Conservation (phyloP, 2,113 vertebrate genomes). For the Cyrtonyx montezumae region DNA sequence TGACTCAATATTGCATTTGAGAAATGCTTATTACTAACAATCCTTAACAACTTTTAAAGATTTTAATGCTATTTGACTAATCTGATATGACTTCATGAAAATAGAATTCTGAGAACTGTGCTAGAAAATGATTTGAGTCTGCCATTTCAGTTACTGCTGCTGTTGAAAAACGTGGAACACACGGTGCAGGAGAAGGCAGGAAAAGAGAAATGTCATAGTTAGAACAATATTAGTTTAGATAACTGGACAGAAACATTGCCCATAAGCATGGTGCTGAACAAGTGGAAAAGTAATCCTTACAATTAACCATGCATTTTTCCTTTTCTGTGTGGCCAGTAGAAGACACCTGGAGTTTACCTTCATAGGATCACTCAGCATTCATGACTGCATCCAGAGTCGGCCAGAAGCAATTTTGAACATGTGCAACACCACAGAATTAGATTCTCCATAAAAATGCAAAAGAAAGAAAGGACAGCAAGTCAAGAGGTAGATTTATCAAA, state of each 20-base stretch:
- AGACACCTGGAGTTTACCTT: background rate
- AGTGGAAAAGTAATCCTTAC: background rate
- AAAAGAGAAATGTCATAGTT: background rate
- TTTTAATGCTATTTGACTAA: background rate
- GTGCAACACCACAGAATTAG: background rate
- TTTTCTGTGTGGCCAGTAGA: background rate
- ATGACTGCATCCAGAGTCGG: background rate
- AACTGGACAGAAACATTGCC: background rate
- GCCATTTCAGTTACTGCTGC: background rate
- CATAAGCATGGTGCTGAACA: background rate
- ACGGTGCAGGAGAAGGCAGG: background rate
- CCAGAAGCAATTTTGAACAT: accelerated
- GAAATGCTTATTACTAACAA: background rate
- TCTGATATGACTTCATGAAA: background rate
- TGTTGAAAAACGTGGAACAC: background rate
- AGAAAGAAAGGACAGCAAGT: background rate
- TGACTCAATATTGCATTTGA: background rate
- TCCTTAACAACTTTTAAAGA: background rate
- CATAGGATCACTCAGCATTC: background rate
- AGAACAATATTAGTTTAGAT: background rate
- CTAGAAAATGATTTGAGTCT: background rate
- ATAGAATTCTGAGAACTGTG: background rate
- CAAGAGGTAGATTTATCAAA: background rate
- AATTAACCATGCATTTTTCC: background rate
- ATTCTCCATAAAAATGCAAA: accelerated